Evolutionary conservation across 1,140 invertebrate genomes (phyloP), one percentile per base, ranked within the genome.

Genomic region (Apis cerana): DNA sequence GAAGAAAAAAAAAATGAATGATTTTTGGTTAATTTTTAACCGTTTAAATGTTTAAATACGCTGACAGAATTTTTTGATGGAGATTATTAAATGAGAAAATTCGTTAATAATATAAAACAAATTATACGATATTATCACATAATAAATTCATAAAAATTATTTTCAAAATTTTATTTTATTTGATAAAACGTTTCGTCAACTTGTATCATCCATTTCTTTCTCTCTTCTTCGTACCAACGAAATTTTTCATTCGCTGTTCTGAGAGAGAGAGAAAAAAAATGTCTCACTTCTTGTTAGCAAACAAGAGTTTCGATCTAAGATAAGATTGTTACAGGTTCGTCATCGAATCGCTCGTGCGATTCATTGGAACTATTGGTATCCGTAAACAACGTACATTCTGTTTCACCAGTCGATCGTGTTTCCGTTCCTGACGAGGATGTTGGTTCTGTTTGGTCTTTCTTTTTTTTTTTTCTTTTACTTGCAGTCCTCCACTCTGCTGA

Each of bases 361-460:
- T 85, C 67, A 82, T 85, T 75, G 65, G 27, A 15, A 58, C 61
- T 70, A 33, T 48, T 48, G 33, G 58, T 56, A 33, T 62, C 80
- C 76, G 82, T 85, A 88, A 88, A 88, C 82, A 85, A 86, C 67
- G 59, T 61, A 62, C 43, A 78, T 70, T 33, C 78, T 75, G 56
- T 62, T 77, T 52, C 62, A 65, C 72, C 74, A 62, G 58, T 80
- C 75, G 61, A 75, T 82, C 70, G 67, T 80, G 69, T 72, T 84
- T 86, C 84, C 88, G 77, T 48, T 76, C 33, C 48, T 75, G 50
- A 80, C 54, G 58, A 71, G 56, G 48, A 76, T 54, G 52, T 69
- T 43, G 21, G 48, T 21, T 50, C 1, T 23, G 23, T 10, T 69
- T 78, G 4, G 10, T 50, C 62, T 68, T 52, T 48, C 56, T 61